Percentiles rank a stretch among this genome's conserved stretches.
Conservation (phyloP, 2,113 vertebrate species). For the Pagrus major region DNA sequence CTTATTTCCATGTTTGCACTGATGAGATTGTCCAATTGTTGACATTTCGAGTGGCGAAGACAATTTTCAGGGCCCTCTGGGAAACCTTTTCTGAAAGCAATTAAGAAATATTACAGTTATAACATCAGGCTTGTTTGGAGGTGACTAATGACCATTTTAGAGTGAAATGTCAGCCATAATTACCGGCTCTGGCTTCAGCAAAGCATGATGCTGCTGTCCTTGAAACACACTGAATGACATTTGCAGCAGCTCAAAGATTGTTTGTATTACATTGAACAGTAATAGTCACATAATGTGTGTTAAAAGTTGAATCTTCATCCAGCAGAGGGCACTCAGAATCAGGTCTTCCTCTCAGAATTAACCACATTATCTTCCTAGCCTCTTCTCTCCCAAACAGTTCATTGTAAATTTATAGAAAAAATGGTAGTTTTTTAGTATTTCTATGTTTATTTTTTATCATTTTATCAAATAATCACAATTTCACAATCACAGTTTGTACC, state of each 20-base stretch:
- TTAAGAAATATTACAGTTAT: constrained; percentile 79
- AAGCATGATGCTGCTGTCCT: constrained; percentile 28
- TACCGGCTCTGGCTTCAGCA: constrained; percentile 40
- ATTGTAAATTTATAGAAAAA: background rate
- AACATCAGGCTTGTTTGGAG: constrained; percentile 57
- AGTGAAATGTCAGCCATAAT: constrained; percentile 83
- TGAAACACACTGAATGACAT: constrained; percentile 60
- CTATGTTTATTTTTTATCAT: too few species aligned
- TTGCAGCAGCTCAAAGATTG: constrained; percentile 55
- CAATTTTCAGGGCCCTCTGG: constrained; percentile 45
- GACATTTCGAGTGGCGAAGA: constrained; percentile 70
- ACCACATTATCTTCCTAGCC: background rate
- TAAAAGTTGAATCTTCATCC: constrained; percentile 5
- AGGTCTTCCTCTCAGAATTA: background rate
- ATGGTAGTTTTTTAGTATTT: too few species aligned
- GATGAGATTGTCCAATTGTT: constrained; percentile 66
- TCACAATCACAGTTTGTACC: too few species aligned
- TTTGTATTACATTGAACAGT: constrained; percentile 44
- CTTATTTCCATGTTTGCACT: constrained; percentile 42
- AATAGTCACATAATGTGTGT: constrained; percentile 39
- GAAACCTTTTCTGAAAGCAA: constrained; percentile 79
- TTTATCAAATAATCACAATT: too few species aligned
- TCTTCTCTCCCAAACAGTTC: background rate
- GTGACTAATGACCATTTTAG: constrained; percentile 66
- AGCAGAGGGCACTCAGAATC: constrained; percentile 69